Evolutionary conservation across 2,888 invertebrate genomes (phyloP).

Genomic region (Drosophila leonis): DNA sequence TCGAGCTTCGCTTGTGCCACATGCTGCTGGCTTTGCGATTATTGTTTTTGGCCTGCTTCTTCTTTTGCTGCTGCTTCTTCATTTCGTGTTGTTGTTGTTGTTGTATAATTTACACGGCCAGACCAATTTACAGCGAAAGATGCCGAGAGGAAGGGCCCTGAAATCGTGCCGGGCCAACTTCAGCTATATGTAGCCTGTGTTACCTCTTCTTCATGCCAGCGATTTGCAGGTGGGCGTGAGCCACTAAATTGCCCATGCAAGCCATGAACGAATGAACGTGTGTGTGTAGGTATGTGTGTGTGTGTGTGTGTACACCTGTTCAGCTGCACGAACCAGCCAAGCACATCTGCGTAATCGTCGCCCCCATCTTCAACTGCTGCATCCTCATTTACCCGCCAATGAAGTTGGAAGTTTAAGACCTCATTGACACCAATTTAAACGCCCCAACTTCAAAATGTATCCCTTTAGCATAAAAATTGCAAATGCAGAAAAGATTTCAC

Average conservation of each 20-base stretch:
- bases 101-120: slow-evolving; percentile 46
- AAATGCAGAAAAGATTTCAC: neutral
- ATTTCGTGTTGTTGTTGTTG: slow-evolving; percentile 11
- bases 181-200: slow-evolving; percentile 22
- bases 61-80: slow-evolving; percentile 10
- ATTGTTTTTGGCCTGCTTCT: slow-evolving; percentile 56
- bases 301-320: slow-evolving; percentile 40
- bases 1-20: slow-evolving; percentile 30
- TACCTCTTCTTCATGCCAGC: slow-evolving; percentile 37
- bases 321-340: slow-evolving; percentile 27
- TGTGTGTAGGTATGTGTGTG: slow-evolving; percentile 14
- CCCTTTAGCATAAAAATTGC: slow-evolving; percentile 20
- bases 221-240: slow-evolving; percentile 68
- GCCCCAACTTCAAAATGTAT: slow-evolving; percentile 4
- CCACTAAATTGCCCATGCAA: slow-evolving; percentile 63
- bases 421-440: slow-evolving; percentile 39
- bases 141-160: slow-evolving; percentile 55
- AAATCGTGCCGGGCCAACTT: slow-evolving; percentile 61
- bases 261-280: neutral
- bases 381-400: slow-evolving; percentile 29
- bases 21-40: slow-evolving; percentile 44
- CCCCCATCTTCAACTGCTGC: slow-evolving; percentile 12
- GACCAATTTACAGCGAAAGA: slow-evolving; percentile 47
- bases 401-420: slow-evolving; percentile 36
- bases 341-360: slow-evolving; percentile 25